Conservation (phyloP, 1,140 invertebrate species). For the Lerema accius region DNA sequence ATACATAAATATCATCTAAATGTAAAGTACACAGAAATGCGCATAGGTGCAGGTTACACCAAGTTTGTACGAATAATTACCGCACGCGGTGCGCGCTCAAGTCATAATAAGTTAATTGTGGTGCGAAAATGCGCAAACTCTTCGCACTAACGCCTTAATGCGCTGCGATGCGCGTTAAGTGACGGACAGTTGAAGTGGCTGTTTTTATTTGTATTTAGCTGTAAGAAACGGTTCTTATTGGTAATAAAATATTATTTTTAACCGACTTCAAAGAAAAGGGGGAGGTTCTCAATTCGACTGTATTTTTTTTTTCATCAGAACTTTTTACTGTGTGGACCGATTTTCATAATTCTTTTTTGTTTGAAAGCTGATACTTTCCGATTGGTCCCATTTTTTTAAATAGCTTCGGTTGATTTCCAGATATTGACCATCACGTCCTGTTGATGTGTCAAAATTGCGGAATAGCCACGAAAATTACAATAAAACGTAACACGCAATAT, state of each 20-base stretch:
- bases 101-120: conserved; percentile 72
- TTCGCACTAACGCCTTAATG: conserved; percentile 58
- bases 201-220: background rate
- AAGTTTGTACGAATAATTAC: conserved; percentile 51
- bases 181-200: conserved; percentile 32
- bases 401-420: no score
- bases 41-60: conserved; percentile 33
- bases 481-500: no score
- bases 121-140: conserved; percentile 62
- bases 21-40: background rate
- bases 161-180: conserved; percentile 44
- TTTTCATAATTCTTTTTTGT: no score
- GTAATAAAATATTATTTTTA: background rate
- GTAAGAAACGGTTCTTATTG: background rate
- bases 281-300: no score
- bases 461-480: no score
- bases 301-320: no score
- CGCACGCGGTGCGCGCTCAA: conserved; percentile 25
- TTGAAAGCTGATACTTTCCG: no score
- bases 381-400: no score
- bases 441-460: no score
- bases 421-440: no score
- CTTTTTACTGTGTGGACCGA: no score
- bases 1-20: background rate
- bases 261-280: no score